These are phyloP conservation scores for Laspeyria flexula DNA, from an alignment of 2,888 invertebrate genomes.

Conservation along the genomic window DNA sequence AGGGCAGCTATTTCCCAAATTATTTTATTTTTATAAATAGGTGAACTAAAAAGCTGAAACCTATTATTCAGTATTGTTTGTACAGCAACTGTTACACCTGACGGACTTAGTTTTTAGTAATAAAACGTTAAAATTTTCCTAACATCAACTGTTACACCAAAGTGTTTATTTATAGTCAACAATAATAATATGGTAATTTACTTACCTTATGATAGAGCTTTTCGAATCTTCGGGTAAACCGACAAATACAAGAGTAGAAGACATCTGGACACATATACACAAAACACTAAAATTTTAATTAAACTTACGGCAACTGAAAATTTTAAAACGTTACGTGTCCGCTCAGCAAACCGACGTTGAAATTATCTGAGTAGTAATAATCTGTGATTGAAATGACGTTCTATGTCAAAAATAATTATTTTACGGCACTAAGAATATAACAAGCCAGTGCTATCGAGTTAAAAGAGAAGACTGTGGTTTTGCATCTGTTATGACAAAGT, in stretches of 20 bases:
- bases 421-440: too few relatives aligned
- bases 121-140: too few relatives aligned
- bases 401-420: too few relatives aligned
- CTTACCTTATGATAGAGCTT: slow-evolving; percentile 87
- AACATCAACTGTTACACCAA: too few relatives aligned
- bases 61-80: too few relatives aligned
- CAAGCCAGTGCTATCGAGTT: slow-evolving; percentile 66
- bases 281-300: slow-evolving; percentile 51
- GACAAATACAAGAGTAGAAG: slow-evolving; percentile 87
- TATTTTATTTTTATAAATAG: too few relatives aligned
- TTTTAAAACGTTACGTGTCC: not conserved
- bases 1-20: too few relatives aligned
- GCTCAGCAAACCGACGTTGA: slow-evolving; percentile 40
- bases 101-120: too few relatives aligned
- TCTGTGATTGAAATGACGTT: not conserved
- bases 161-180: too few relatives aligned
- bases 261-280: slow-evolving; percentile 80
- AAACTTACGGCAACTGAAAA: not conserved
- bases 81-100: too few relatives aligned
- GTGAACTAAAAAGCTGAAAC: too few relatives aligned
- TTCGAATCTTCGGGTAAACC: slow-evolving; percentile 86
- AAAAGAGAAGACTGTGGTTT: slow-evolving; percentile 64
- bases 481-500: slow-evolving; percentile 63
- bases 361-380: slow-evolving; percentile 1
- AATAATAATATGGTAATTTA: too few relatives aligned